Evolutionary conservation across 2,113 vertebrate genomes (phyloP), one percentile per base, ranked within the genome.

Genomic region (Labrus mixtus): DNA sequence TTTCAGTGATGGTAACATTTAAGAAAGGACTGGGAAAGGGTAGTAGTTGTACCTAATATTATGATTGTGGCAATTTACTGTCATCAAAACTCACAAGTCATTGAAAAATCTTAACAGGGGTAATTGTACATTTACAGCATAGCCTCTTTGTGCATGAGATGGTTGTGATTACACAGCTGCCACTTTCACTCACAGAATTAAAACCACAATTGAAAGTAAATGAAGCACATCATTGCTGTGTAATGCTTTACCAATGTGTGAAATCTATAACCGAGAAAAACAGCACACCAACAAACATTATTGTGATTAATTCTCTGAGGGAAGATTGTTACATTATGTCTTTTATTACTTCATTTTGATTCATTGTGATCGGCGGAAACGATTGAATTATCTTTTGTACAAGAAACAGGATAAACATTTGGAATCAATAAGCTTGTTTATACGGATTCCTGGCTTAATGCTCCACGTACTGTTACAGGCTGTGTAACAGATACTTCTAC

Each of bases 161-260:
- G 43, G 11, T 75, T 81, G 69, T 76, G 79, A 79, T 85, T 82
- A 85, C 66, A 74, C 65, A 73, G 50, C 79, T 87, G 76, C 61
- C 41, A 71, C 36, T 82, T 80, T 64, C 50, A 57, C 53, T 76
- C 62, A 51, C 48, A 54, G 36, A 76, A 83, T 79, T 71, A 78
- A 85, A 82, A 39, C 13, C 13, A 12, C 22, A 69, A 79, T 75
- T 69, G 50, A 77, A 75, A 55, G 50, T 63, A 87, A 83, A 90
- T 67, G 57, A 83, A 83, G 53, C 75, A 79, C 73, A 82, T 85
- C 56, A 74, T 55, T 63, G 41, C 74, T 60, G 76, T 48, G 62
- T 65, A 76, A 81, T 81, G 65, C 74, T 86, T 76, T 68, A 73
- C 58, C 16, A 73, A 56, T 70, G 79, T 82, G 78, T 60, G 63